Evolutionary conservation across 1,140 invertebrate species (phyloP).

Genomic region (Bombus impatiens): DNA sequence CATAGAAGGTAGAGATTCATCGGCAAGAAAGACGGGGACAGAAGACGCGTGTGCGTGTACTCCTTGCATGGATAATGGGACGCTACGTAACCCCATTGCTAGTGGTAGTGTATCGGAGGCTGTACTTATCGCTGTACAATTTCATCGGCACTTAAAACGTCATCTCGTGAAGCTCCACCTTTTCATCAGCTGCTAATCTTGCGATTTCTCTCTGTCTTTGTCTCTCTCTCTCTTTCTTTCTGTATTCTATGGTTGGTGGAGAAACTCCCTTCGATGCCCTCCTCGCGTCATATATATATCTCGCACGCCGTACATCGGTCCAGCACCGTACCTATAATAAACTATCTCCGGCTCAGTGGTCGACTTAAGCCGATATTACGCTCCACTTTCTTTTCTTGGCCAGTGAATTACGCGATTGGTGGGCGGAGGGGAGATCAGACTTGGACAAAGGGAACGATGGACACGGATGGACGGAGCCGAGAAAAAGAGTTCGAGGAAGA

Average conservation of each 20-base stretch:
- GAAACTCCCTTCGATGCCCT: constrained; percentile 15
- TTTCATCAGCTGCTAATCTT: constrained; percentile 74
- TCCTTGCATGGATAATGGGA: constrained; percentile 44
- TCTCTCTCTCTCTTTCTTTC: constrained; percentile 23
- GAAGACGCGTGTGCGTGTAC: constrained; percentile 12
- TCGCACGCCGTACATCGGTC: constrained; percentile 4
- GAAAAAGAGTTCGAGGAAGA: neutral
- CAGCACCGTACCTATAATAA: constrained; percentile 56
- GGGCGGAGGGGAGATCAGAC: neutral
- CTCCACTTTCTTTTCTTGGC: neutral
- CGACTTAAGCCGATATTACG: constrained; percentile 30
- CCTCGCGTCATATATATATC: constrained; percentile 6
- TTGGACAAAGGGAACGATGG: neutral
- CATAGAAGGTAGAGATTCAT: constrained; percentile 25
- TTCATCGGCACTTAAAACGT: constrained; percentile 76
- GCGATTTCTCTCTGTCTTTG: constrained; percentile 28
- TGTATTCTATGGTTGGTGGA: neutral
- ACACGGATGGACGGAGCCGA: neutral
- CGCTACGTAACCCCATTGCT: constrained; percentile 40
- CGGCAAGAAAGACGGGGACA: constrained; percentile 30
- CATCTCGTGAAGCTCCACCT: constrained; percentile 68
- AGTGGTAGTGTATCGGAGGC: constrained; percentile 46
- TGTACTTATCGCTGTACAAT: constrained; percentile 71
- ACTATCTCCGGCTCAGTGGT: constrained; percentile 48
- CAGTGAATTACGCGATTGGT: constrained; percentile 17